These are phyloP conservation scores for Scaptomyza cyrtandrae DNA, from an alignment of 2,888 invertebrate genomes.

Conservation along the genomic window DNA sequence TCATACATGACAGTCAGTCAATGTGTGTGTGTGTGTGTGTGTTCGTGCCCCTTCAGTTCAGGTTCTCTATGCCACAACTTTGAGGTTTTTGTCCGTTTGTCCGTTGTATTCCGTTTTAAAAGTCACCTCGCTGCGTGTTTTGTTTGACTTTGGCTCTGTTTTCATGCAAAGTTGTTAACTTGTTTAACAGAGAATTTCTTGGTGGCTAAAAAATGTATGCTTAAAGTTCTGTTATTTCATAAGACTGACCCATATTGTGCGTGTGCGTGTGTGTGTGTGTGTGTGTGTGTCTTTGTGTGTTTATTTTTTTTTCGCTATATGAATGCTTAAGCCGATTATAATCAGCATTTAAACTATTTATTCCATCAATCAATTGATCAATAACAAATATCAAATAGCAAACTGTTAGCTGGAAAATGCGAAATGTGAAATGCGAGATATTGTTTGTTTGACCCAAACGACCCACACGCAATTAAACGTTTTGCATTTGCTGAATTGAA, in stretches of 20 bases:
- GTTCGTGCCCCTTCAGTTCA: slow-evolving; percentile 18
- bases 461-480: not conserved
- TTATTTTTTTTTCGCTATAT: not conserved
- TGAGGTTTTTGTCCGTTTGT: slow-evolving; percentile 14
- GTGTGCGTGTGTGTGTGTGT: not conserved
- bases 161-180: slow-evolving; percentile 79
- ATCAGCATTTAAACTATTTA: not conserved
- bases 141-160: slow-evolving; percentile 60
- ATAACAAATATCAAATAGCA: not conserved
- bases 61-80: slow-evolving; percentile 23
- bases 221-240: slow-evolving; percentile 72
- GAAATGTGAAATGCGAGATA: not conserved
- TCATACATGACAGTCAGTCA: slow-evolving; percentile 30
- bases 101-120: slow-evolving; percentile 5
- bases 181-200: slow-evolving; percentile 59
- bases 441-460: slow-evolving; percentile 1
- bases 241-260: slow-evolving; percentile 69
- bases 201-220: slow-evolving; percentile 44
- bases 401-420: not conserved
- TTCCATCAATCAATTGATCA: slow-evolving; percentile 1
- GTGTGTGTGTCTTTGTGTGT: not conserved
- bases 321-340: not conserved
- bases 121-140: slow-evolving; percentile 32
- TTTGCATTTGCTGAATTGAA: not conserved
- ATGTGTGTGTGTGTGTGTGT: slow-evolving; percentile 38